These are phyloP conservation scores for Hirtodrosophila duncani DNA, from an alignment of 2,888 invertebrate species.

Conservation along the genomic window DNA sequence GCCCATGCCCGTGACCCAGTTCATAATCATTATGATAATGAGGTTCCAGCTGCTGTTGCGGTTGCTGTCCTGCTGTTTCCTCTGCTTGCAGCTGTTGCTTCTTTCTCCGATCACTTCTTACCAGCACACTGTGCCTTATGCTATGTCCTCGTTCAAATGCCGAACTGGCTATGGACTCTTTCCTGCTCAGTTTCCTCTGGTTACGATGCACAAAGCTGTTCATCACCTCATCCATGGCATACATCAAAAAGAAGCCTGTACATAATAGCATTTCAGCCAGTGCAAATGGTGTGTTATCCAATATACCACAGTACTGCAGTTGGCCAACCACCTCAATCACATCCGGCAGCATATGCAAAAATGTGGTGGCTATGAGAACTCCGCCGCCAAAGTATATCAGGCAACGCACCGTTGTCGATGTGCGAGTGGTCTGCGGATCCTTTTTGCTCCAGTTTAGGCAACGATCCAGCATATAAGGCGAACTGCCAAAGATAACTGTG, in stretches of 20 bases:
- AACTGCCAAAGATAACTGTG: constrained; percentile 86
- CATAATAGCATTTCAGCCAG: constrained; percentile 87
- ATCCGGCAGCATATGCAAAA: constrained; percentile 89
- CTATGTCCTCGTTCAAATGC: constrained; percentile 76
- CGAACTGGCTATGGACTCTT: constrained; percentile 60
- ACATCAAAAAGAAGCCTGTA: constrained; percentile 87
- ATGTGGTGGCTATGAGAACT: constrained; percentile 88
- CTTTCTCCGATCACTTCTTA: constrained; percentile 12
- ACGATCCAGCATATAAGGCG: constrained; percentile 85
- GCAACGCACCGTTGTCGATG: constrained; percentile 80
- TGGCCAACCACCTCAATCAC: constrained; percentile 84
- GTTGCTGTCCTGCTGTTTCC: too few relatives aligned
- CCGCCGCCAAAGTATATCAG: constrained; percentile 91
- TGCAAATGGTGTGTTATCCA: constrained; percentile 81
- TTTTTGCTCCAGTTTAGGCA: constrained; percentile 82
- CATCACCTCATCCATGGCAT: constrained; percentile 88
- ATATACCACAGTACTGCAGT: constrained; percentile 78
- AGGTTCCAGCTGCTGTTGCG: not conserved
- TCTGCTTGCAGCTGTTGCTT: too few relatives aligned
- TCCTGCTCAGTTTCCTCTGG: constrained; percentile 71
- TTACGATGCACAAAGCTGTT: constrained; percentile 83
- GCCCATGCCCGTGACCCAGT: constrained; percentile 20
- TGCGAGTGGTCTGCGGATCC: constrained; percentile 67
- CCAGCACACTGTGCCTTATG: constrained; percentile 68
- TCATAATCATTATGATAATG: constrained; percentile 21